Evolutionary conservation across 2,797 vertebrate genomes (phyloP).

Genomic region (Dicrostonyx torquatus): DNA sequence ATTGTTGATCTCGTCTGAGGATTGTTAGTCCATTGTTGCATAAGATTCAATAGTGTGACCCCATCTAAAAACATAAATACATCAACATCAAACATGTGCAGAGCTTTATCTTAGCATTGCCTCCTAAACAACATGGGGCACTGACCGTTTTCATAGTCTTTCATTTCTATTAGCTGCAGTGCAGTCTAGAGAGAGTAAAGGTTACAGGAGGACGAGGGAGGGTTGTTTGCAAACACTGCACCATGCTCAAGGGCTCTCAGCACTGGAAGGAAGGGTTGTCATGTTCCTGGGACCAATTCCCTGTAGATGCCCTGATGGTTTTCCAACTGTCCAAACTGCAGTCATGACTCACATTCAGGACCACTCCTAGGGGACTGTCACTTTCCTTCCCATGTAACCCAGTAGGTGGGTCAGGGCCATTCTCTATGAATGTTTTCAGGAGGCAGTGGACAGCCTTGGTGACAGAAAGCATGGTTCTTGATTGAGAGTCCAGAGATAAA

Average conservation of each 20-base stretch:
- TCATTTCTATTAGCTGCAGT: neutral
- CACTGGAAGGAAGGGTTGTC: neutral
- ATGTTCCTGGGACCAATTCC: neutral
- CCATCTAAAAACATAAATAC: neutral
- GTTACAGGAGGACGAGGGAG: neutral
- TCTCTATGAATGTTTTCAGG: neutral
- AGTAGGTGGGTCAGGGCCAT: neutral
- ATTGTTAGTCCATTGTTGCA: neutral
- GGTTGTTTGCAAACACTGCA: neutral
- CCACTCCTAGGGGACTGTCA: neutral
- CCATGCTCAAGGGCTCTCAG: neutral
- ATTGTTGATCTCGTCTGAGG: neutral
- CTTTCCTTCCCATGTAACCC: neutral
- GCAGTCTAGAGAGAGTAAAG: neutral
- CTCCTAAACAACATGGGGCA: neutral
- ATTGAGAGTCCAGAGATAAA: neutral
- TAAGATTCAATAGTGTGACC: neutral
- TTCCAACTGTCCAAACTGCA: neutral
- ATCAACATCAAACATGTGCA: neutral
- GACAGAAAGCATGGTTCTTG: neutral
- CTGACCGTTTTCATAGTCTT: neutral
- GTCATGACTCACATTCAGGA: too few relatives aligned
- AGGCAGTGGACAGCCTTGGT: neutral
- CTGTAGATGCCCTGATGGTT: neutral
- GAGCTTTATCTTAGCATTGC: neutral